Conservation (phyloP, 2,888 invertebrate species). For the Chironomus tentans region DNA sequence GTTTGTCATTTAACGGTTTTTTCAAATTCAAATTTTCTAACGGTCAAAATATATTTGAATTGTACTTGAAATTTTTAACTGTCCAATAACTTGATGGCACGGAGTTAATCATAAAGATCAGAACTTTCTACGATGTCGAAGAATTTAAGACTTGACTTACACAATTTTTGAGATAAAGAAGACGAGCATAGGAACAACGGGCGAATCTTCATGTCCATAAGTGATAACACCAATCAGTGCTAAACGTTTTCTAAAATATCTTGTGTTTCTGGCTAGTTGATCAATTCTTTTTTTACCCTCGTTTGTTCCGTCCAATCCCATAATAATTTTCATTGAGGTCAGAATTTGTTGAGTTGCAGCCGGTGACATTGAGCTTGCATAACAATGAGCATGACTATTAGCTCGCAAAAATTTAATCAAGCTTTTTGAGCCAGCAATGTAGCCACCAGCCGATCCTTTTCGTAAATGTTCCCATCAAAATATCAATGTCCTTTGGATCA, state of each 20-base stretch:
- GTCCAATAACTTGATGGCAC: no score
- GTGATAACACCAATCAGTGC: slow-evolving; percentile 84
- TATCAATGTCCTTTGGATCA: slow-evolving; percentile 76
- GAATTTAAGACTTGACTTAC: slow-evolving; percentile 44
- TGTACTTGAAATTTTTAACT: no score
- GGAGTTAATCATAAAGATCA: no score
- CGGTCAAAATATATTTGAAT: no score
- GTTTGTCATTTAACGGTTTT: no score
- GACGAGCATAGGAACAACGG: slow-evolving; percentile 91
- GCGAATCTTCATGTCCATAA: slow-evolving; percentile 89
- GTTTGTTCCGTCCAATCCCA: slow-evolving; percentile 70
- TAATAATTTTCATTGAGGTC: slow-evolving; percentile 76
- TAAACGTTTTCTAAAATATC: slow-evolving; percentile 67
- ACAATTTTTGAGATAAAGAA: slow-evolving; percentile 93
- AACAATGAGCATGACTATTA: slow-evolving; percentile 74
- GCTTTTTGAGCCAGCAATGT: slow-evolving; percentile 81
- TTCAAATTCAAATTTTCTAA: no score
- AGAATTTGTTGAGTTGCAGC: slow-evolving; percentile 86
- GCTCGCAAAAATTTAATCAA: slow-evolving; percentile 67
- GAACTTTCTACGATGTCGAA: no score
- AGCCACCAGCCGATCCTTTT: slow-evolving; percentile 97
- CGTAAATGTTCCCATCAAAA: slow-evolving; percentile 97
- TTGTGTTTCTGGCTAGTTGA: slow-evolving; percentile 69
- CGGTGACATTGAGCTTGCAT: slow-evolving; percentile 83
- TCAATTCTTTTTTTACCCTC: slow-evolving; percentile 58